A percentile compares a stretch with the other conserved stretches of the same genome.
Evolutionary conservation across 2,113 vertebrate species (phyloP).

Genomic region (Phaethon lepturus): DNA sequence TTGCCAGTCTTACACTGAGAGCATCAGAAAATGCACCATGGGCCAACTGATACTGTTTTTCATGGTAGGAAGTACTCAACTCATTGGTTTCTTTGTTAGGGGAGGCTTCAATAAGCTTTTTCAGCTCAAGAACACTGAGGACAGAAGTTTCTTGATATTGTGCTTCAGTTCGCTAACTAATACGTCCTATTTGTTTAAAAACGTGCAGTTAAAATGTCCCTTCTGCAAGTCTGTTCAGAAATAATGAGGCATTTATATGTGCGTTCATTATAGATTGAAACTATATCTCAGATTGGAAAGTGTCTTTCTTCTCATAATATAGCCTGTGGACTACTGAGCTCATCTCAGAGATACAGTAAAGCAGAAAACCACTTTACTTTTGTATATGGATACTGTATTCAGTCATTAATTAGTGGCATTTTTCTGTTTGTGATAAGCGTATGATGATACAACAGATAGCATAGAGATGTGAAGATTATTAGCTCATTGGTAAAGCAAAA

Average conservation of each 20-base stretch:
- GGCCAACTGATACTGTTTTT: background rate
- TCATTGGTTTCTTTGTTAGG: background rate
- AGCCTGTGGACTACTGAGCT: background rate
- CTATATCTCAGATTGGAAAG: background rate
- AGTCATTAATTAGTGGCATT: background rate
- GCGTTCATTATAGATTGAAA: background rate
- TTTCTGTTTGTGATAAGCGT: background rate
- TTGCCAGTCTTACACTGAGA: background rate
- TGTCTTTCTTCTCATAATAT: background rate
- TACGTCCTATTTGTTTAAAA: background rate
- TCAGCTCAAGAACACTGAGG: background rate
- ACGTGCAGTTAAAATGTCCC: background rate
- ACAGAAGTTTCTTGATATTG: background rate
- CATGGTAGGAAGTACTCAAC: rapidly evolving
- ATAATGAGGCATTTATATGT: background rate
- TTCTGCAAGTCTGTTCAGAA: slow-evolving; percentile 12
- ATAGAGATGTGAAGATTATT: background rate
- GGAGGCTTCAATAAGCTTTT: background rate
- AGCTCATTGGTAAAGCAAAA: background rate
- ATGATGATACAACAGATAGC: background rate
- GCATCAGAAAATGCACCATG: background rate
- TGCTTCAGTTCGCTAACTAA: background rate
- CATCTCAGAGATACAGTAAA: background rate
- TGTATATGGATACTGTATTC: background rate
- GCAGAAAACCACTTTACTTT: background rate